Percentiles rank a stretch among this genome's conserved stretches.
Evolutionary conservation across 30 jellyfish, hydroid and myxozoan genomes (phyloP).

Genomic region (Cassiopea andromeda): DNA sequence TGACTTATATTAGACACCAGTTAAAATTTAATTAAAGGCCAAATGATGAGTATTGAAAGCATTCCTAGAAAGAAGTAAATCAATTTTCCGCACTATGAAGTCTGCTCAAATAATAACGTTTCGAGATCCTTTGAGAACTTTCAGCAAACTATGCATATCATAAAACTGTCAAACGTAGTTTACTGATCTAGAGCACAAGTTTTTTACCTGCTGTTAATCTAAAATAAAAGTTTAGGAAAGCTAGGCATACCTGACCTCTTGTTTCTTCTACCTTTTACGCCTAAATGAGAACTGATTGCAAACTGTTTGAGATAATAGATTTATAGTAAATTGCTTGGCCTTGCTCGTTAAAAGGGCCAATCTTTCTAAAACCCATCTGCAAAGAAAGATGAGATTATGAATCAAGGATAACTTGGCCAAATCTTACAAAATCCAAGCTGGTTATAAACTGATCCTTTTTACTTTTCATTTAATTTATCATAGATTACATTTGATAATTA

Average conservation of each 20-base stretch:
- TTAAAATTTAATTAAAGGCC: too few species aligned
- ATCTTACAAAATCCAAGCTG: slow-evolving; percentile 33
- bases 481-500: neutral
- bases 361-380: slow-evolving; percentile 9
- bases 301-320: neutral
- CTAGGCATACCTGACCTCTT: neutral
- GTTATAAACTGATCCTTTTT: slow-evolving; percentile 18
- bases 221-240: neutral
- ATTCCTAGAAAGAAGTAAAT: too few species aligned
- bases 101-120: too few species aligned
- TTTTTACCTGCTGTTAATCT: too few species aligned
- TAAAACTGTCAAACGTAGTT: too few species aligned
- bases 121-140: too few species aligned
- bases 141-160: too few species aligned
- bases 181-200: too few species aligned
- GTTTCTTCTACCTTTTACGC: neutral
- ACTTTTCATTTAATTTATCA: neutral
- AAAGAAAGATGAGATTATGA: slow-evolving; percentile 19
- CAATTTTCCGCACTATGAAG: too few species aligned
- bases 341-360: neutral
- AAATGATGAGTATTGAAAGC: too few species aligned
- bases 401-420: slow-evolving; percentile 1
- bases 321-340: neutral
- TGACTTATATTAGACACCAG: too few species aligned
- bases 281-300: neutral